Evolutionary conservation across 2,888 invertebrate species (phyloP).

Genomic region (Microchrysa polita): DNA sequence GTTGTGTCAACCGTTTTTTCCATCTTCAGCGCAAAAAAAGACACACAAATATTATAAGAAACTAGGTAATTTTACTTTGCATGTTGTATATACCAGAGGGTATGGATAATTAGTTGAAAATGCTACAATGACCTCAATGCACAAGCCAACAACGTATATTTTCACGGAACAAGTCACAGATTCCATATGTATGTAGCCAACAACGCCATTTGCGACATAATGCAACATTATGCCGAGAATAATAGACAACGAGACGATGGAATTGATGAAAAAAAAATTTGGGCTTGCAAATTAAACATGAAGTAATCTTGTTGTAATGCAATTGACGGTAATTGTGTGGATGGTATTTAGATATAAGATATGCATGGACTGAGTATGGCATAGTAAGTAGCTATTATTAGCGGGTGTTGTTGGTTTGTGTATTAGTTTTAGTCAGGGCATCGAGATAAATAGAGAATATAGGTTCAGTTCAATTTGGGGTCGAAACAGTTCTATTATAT

Average conservation of each 20-base stretch:
- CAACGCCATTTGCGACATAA: background rate
- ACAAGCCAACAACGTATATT: constrained; percentile 23
- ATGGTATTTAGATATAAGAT: too few relatives aligned
- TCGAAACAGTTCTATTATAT: too few relatives aligned
- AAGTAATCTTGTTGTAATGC: too few relatives aligned
- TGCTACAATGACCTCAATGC: constrained; percentile 41
- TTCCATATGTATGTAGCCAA: background rate
- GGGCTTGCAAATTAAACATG: too few relatives aligned
- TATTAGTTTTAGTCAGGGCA: too few relatives aligned
- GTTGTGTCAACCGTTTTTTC: constrained; percentile 15
- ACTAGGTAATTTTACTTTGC: constrained; percentile 38
- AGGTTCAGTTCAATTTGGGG: too few relatives aligned
- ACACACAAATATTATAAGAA: too few relatives aligned
- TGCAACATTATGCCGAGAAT: background rate
- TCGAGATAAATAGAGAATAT: too few relatives aligned
- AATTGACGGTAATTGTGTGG: too few relatives aligned
- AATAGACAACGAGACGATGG: background rate
- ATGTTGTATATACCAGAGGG: constrained; percentile 39
- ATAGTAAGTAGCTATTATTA: too few relatives aligned
- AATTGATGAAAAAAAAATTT: constrained; percentile 3
- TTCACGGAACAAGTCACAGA: background rate
- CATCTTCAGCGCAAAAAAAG: constrained; percentile 1
- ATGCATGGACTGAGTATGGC: too few relatives aligned
- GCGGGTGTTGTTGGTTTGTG: too few relatives aligned
- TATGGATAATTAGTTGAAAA: constrained; percentile 42